Evolutionary conservation across 1,140 invertebrate species (phyloP), one percentile per base, ranked within the genome.

Genomic region (Eupristina koningsbergeri): DNA sequence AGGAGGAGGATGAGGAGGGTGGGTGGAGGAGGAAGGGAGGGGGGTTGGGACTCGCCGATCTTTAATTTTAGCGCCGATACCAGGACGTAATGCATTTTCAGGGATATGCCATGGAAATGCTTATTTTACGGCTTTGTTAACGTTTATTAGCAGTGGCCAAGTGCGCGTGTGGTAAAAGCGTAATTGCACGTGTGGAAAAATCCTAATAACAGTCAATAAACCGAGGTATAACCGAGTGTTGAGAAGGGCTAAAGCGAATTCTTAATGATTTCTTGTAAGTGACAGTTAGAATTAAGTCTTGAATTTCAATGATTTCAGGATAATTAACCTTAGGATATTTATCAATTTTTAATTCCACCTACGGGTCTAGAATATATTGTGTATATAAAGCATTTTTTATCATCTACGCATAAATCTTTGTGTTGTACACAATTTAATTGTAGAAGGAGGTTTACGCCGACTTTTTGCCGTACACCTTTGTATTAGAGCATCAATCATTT

Each of bases 181-280:
- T 5, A 15, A 67, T 67, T 15, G 64, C 64, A 11, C 29, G 7
- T 13, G 63, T 11, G 3, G 1, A 67, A 67, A 67, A 67, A 36
- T 67, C 64, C 64, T 67, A 67, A 67, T 67, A 67, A 67, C 29
- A 67, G 34, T 34, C 34, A 67, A 67, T 67, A 67, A 67, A 67
- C 15, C 31, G 15, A 67, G 64, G 19, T 67, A 67, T 31, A 67
- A 36, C 1, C 31, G 64, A 67, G 31, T 22, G 64, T 36, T 36
- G 64, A 67, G 61, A 31, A 67, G 31, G n/a, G 15, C 6, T 11
- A 15, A 64, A 9, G 31, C 19, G 34, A 34, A 36, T 36, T 36
- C 8, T 31, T 36, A 19, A 67, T 34, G 29, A 36, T 67, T 36
- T 67, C 34, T 67, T 67, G 17, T 36, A 67, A 36, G 31, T 67